Percentiles rank a stretch among this genome's conserved stretches.
Conservation (phyloP, 2,797 vertebrate species). For the Aythya fuligula region DNA sequence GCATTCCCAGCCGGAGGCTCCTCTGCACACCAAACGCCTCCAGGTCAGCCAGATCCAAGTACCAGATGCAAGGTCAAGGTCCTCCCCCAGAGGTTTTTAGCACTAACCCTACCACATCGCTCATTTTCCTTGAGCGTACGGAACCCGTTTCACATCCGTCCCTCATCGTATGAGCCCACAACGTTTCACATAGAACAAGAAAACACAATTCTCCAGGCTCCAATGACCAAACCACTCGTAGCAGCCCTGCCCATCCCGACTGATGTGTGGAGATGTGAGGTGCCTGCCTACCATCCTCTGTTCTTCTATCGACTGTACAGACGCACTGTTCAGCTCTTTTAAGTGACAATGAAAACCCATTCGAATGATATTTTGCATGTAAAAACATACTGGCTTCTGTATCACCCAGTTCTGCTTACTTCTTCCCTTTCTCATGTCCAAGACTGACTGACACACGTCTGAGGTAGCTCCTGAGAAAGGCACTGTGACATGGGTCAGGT, state of each 20-base stretch:
- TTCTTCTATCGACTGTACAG: neutral
- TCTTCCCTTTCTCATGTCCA: neutral
- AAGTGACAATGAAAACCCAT: neutral
- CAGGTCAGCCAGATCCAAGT: neutral
- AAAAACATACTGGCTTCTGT: neutral
- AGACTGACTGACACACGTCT: accelerated
- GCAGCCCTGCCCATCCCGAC: neutral
- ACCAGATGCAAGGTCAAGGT: neutral
- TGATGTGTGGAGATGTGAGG: neutral
- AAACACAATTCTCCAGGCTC: neutral
- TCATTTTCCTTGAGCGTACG: neutral
- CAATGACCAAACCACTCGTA: neutral
- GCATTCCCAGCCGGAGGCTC: neutral
- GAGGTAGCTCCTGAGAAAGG: neutral
- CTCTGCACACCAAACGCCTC: neutral
- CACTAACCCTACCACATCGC: too few species aligned
- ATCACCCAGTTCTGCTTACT: neutral
- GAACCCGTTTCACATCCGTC: neutral
- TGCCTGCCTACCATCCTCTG: neutral
- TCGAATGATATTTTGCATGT: neutral
- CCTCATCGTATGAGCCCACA: neutral
- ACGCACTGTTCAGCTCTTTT: neutral
- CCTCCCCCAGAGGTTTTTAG: neutral
- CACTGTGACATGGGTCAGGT: accelerated
- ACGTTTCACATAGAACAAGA: neutral